These are phyloP conservation scores for Palythoa grandis DNA, from an alignment of 92 coral and sea anemone species.

Conservation along the genomic window DNA sequence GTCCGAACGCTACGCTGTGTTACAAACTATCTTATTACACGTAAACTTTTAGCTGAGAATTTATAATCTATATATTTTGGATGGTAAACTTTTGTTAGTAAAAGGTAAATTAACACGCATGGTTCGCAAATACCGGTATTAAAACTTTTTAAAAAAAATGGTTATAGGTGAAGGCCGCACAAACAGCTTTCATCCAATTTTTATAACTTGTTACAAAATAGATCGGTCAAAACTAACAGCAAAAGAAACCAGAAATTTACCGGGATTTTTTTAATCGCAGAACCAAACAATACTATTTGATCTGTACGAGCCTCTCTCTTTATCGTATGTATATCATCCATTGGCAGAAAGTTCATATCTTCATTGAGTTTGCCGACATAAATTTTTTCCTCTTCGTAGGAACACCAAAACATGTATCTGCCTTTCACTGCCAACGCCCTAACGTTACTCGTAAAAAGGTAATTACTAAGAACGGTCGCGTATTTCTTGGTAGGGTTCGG, in stretches of 20 bases:
- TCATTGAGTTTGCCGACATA: conserved; percentile 19
- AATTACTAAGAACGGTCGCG: conserved; percentile 7
- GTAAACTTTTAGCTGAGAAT: too few species aligned
- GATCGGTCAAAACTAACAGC: background rate
- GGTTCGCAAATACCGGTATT: too few species aligned
- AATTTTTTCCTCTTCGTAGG: background rate
- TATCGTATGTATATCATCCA: background rate
- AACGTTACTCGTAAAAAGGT: conserved; percentile 4
- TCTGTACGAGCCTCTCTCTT: background rate
- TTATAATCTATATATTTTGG: too few species aligned
- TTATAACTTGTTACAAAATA: background rate
- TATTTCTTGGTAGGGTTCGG: background rate
- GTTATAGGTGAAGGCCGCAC: too few species aligned
- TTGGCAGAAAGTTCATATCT: conserved; percentile 22
- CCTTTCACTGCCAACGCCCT: conserved; percentile 1
- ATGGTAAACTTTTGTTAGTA: too few species aligned
- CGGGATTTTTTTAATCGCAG: background rate
- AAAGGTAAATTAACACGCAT: too few species aligned
- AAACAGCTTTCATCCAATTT: too few species aligned
- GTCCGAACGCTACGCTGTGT: too few species aligned
- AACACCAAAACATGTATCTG: conserved; percentile 16
- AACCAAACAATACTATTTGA: background rate
- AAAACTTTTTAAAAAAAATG: too few species aligned
- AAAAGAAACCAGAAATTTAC: background rate
- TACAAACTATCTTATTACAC: too few species aligned